phyloP scores from a whole-genome alignment of 2,113 vertebrate genomes.

The Martes martes region DNA sequence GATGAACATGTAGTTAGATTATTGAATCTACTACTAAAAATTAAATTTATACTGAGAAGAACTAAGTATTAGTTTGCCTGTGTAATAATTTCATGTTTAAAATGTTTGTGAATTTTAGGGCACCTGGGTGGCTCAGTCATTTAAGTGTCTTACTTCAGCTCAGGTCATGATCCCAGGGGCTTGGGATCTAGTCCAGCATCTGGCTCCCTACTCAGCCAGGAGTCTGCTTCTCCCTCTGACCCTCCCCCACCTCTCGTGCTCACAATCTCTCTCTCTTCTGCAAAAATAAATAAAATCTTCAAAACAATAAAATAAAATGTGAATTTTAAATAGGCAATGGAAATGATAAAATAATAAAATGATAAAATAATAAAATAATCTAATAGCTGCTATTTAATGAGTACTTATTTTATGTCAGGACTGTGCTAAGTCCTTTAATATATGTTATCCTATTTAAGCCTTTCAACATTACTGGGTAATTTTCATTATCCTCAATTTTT shows the following conservation, averaged over 20 bases:
- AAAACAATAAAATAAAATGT: background rate
- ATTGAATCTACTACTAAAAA: slow-evolving; percentile 7
- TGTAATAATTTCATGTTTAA: background rate
- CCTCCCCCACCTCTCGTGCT: too few species aligned
- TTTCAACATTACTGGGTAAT: background rate
- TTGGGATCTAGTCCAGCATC: too few species aligned
- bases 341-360: background rate
- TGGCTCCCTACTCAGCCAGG: too few species aligned
- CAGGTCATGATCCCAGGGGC: too few species aligned
- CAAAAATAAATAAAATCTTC: too few species aligned
- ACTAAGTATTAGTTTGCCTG: background rate
- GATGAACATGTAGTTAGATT: background rate
- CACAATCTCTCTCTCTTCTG: too few species aligned
- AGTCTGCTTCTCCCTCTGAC: too few species aligned
- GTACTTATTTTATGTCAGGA: background rate
- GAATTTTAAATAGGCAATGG: background rate
- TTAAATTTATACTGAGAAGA: background rate
- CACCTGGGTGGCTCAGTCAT: too few species aligned
- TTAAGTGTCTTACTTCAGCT: too few species aligned
- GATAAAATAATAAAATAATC: background rate
- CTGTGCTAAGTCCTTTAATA: background rate
- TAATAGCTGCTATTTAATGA: background rate
- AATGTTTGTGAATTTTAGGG: background rate
- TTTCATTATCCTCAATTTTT: background rate
- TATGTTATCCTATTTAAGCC: background rate